Conservation (phyloP, 1,140 invertebrate species). For the Agraylea sexmaculata region DNA sequence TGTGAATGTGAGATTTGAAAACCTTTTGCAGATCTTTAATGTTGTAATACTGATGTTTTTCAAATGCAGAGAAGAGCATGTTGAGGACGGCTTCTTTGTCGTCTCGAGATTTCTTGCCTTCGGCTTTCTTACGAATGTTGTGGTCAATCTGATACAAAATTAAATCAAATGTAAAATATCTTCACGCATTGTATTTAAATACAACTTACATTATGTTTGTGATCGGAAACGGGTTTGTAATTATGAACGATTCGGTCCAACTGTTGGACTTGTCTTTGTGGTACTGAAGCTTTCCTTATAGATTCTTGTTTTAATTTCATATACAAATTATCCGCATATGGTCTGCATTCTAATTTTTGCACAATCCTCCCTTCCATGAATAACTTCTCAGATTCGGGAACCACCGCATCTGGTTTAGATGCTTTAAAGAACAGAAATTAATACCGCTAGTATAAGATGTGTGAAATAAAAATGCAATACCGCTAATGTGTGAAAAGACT, state of each 20-base stretch:
- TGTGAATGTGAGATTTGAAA: slow-evolving; percentile 33
- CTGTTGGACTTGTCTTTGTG: slow-evolving; percentile 64
- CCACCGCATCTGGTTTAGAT: slow-evolving; percentile 47
- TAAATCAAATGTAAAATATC: not conserved
- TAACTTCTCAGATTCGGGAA: slow-evolving; percentile 72
- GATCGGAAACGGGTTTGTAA: slow-evolving; percentile 81
- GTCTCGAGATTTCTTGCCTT: slow-evolving; percentile 86
- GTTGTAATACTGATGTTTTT: slow-evolving; percentile 99
- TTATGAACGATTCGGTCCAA: slow-evolving; percentile 71
- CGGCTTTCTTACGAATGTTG: slow-evolving; percentile 74
- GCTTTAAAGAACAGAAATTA: slow-evolving; percentile 26
- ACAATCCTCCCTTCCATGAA: slow-evolving; percentile 87
- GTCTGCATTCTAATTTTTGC: slow-evolving; percentile 86
- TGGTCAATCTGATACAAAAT: slow-evolving; percentile 65
- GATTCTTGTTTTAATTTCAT: slow-evolving; percentile 81
- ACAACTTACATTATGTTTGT: slow-evolving; percentile 72
- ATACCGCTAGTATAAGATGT: not conserved
- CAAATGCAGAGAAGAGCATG: slow-evolving; percentile 94
- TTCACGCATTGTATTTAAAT: not conserved
- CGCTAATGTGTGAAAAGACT: slow-evolving; percentile 71
- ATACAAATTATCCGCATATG: slow-evolving; percentile 77
- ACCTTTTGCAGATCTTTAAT: slow-evolving; percentile 93
- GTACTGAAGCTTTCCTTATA: slow-evolving; percentile 71
- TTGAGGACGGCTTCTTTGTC: slow-evolving; percentile 94
- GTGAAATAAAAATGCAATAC: slow-evolving; percentile 28